These are phyloP conservation scores for Neodon shergylaensis DNA, from an alignment of 2,113 vertebrate species.

Conservation along the genomic window DNA sequence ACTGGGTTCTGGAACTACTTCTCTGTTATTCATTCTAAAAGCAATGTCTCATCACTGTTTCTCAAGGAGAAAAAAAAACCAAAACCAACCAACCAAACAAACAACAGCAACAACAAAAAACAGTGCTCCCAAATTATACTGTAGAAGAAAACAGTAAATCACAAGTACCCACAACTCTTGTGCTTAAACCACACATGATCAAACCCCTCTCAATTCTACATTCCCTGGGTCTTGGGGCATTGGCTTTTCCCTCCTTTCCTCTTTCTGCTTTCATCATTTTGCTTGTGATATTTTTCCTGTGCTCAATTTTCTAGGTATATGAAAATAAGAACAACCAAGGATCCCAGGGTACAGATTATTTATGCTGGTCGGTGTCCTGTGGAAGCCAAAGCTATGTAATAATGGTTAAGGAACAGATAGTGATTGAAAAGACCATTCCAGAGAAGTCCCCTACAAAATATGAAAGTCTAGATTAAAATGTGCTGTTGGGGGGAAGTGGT, in stretches of 20 bases:
- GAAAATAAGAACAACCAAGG: conserved; percentile 51
- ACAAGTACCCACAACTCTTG: neutral
- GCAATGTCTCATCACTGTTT: conserved; percentile 15
- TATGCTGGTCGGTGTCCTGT: neutral
- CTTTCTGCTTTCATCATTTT: neutral
- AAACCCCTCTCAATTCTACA: neutral
- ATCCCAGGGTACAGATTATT: conserved; percentile 15
- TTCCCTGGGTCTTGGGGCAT: neutral
- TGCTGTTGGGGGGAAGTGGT: neutral
- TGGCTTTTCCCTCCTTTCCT: neutral
- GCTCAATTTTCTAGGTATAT: conserved; percentile 49
- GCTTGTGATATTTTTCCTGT: conserved; percentile 4
- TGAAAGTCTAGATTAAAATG: conserved; percentile 40
- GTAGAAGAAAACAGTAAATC: conserved; percentile 12
- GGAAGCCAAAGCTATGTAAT: conserved; percentile 23
- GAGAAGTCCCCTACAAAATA: conserved; percentile 39
- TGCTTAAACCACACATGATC: neutral
- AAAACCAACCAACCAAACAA: no score
- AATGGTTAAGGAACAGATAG: neutral
- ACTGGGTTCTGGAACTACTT: conserved; percentile 36
- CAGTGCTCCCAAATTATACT: neutral
- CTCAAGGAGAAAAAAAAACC: neutral
- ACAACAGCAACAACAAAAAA: neutral
- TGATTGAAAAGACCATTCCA: conserved; percentile 16
- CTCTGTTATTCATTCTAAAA: conserved; percentile 41